Conservation (phyloP, 2,797 vertebrate species). For the Acanthurus lineatus region DNA sequence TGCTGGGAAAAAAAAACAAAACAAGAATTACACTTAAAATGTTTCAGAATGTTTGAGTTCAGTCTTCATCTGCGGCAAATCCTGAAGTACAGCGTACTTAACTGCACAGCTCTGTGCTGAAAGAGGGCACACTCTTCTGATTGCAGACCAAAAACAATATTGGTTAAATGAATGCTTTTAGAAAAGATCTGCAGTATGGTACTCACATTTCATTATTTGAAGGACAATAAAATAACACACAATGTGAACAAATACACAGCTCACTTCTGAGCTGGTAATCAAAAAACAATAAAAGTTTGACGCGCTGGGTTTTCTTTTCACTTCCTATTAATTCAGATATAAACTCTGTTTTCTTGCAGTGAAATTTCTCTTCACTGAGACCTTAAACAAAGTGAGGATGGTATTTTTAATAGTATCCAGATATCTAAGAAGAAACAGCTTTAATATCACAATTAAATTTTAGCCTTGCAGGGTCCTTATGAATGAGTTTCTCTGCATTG, state of each 20-base stretch:
- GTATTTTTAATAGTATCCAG: conserved; percentile 19
- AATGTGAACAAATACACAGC: conserved; percentile 50
- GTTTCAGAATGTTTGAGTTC: conserved; percentile 29
- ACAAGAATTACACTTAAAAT: conserved; percentile 47
- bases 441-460: conserved; percentile 5
- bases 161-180: conserved; percentile 69
- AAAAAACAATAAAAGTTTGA: conserved; percentile 62
- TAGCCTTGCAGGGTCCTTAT: not conserved
- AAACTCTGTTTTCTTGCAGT: conserved; percentile 26
- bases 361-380: conserved; percentile 33
- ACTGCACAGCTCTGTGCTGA: conserved; percentile 29
- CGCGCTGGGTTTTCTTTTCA: conserved; percentile 37
- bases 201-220: conserved; percentile 64
- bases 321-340: conserved; percentile 46
- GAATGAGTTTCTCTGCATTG: not conserved
- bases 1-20: conserved; percentile 33
- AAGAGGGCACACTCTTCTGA: conserved; percentile 37
- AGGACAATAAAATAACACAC: conserved; percentile 55
- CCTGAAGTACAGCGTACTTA: conserved; percentile 28
- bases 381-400: conserved; percentile 28
- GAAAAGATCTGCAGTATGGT: conserved; percentile 44
- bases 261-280: conserved; percentile 52
- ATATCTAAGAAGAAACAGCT: conserved; percentile 22
- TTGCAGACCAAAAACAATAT: conserved; percentile 41
- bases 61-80: conserved; percentile 34